phyloP scores from a whole-genome alignment of 2,797 vertebrate species.

The Borostomias antarcticus region DNA sequence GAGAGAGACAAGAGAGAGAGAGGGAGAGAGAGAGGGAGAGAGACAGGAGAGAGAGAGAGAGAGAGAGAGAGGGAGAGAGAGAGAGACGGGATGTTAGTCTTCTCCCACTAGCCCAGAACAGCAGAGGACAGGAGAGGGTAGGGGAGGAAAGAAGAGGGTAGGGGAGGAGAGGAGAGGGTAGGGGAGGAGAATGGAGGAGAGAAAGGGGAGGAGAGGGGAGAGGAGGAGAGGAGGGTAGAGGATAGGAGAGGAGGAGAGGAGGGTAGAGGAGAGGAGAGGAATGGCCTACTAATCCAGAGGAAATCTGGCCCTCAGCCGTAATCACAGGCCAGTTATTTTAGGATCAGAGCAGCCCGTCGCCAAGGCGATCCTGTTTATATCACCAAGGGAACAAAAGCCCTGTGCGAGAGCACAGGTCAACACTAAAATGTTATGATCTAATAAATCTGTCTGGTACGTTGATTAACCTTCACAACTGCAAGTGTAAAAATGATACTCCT shows the following conservation, averaged over 20 bases:
- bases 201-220: background rate
- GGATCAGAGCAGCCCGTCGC: slow-evolving; percentile 45
- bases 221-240: slow-evolving; percentile 14
- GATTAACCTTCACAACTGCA: slow-evolving; percentile 22
- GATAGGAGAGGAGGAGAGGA: slow-evolving; percentile 11
- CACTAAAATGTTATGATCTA: slow-evolving; percentile 21
- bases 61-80: slow-evolving; percentile 1
- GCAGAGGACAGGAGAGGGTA: background rate
- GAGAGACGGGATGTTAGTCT: no score
- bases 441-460: slow-evolving; percentile 16
- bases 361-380: slow-evolving; percentile 36
- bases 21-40: background rate
- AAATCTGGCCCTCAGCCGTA: slow-evolving; percentile 49
- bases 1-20: background rate
- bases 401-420: slow-evolving; percentile 6
- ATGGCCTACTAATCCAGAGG: slow-evolving; percentile 39
- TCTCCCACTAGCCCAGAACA: no score
- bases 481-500: slow-evolving; percentile 3
- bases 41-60: background rate
- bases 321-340: slow-evolving; percentile 59
- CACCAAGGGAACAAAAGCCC: slow-evolving; percentile 27
- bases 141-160: background rate
- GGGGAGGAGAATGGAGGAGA: background rate
- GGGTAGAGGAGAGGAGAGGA: slow-evolving; percentile 16
- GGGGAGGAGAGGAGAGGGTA: background rate